Conservation (phyloP, 2,113 vertebrate genomes). For the Azemiops feae region DNA sequence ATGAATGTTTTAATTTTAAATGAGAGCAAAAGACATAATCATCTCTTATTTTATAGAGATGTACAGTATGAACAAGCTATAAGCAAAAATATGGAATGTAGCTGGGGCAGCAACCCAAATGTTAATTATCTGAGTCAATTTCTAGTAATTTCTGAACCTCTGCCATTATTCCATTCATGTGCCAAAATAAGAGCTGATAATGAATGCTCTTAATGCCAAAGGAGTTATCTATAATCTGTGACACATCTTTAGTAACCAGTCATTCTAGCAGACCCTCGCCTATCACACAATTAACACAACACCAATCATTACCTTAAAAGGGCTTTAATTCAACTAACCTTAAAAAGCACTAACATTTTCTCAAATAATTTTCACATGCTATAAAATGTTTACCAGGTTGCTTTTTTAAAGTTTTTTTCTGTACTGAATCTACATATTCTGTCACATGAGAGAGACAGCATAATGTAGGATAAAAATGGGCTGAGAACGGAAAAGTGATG, state of each 20-base stretch:
- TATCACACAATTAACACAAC: neutral
- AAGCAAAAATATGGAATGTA: neutral
- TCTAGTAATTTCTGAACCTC: neutral
- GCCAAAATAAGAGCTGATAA: neutral
- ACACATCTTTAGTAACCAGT: neutral
- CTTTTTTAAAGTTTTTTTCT: neutral
- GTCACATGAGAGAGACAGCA: neutral
- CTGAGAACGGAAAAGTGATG: neutral
- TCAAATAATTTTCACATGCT: neutral
- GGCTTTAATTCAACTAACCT: neutral
- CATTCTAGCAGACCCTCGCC: neutral
- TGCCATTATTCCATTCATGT: neutral
- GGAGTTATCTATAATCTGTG: constrained; percentile 21
- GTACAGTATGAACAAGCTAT: neutral
- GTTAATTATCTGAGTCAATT: neutral
- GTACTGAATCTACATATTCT: neutral
- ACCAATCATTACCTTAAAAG: neutral
- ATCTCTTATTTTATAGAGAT: neutral
- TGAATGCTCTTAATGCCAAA: neutral
- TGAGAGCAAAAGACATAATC: neutral
- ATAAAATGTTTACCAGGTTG: neutral
- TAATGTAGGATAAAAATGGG: neutral
- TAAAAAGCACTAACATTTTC: neutral
- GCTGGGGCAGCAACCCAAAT: neutral
- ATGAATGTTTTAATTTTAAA: neutral